Base-by-base conservation (phyloP, 2,113 vertebrate species). In the Guaruba guarouba region DNA sequence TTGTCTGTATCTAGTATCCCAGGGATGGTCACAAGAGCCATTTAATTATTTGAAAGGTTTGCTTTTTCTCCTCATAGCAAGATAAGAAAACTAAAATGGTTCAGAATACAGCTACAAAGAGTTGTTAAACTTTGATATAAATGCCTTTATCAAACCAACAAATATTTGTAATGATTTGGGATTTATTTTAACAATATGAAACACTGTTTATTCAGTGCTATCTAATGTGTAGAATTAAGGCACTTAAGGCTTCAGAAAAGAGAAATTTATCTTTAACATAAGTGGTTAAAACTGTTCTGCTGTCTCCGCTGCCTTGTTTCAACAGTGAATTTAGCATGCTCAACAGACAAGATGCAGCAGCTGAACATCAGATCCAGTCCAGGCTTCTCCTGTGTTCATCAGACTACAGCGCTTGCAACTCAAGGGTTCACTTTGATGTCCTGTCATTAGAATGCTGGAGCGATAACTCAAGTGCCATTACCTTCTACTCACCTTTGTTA, bases 401-500 rank as follows among this genome's bases (percentile, higher is more conserved):
- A 90, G 79, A 76, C 4, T 11, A 85, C 4, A 1, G 27, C 0
- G 3, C 68, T 75, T 52, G 49, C 1, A 2, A 48, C 41, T 90
- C 46, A 35, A 43, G 49, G 33, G 24, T 44, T 83, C 81, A 67
- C 87, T 97, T 96, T 97, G 94, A 96, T 95, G 84, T 91, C 33
- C 14, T 2, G 6, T 97, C 70, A 96, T 97, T 97, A 95, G 86
- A 86, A 96, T 97, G 90, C 93, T 92, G 48, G 68, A 94, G 80
- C 2, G 0, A 93, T 92, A 90, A 52, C 80, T 92, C 15, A 44
- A 96, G 88, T 82, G 77, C 80, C 78, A 77, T 84, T 96, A 96
- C 95, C 95, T 96, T 94, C 91, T 82, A 64, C 91, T 95, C 97
- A 97, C 95, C 96, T 96, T 97, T 97, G 94, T 95, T 96, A 83